phyloP scores from a whole-genome alignment of 92 coral and sea anemone genomes.

The Chrysogorgia sp. region DNA sequence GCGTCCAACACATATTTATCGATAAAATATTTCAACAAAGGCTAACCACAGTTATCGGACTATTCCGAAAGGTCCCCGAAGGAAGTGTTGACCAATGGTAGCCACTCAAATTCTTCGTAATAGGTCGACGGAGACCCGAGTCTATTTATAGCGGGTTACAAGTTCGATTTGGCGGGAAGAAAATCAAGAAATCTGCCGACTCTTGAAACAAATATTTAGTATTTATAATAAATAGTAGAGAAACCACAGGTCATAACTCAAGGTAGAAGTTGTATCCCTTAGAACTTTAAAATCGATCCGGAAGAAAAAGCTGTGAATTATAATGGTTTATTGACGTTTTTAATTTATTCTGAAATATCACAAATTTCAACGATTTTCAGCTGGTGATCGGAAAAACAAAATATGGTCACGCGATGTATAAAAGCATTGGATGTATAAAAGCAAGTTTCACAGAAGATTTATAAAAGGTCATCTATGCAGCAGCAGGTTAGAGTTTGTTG shows the following conservation, averaged over 20 bases:
- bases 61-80: constrained; percentile 71
- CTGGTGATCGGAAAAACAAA: too few relatives aligned
- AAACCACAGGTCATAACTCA: too few relatives aligned
- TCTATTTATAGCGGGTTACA: constrained; percentile 20
- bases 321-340: too few relatives aligned
- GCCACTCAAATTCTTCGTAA: constrained; percentile 7
- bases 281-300: too few relatives aligned
- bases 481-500: too few relatives aligned
- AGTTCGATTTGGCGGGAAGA: constrained; percentile 33
- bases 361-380: too few relatives aligned
- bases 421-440: constrained; percentile 77
- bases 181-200: background rate
- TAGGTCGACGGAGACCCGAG: background rate
- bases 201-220: background rate
- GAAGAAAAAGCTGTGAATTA: too few relatives aligned
- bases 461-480: constrained; percentile 46
- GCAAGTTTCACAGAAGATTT: constrained; percentile 71
- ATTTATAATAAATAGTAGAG: background rate
- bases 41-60: constrained; percentile 19
- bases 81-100: constrained; percentile 48
- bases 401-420: constrained; percentile 88
- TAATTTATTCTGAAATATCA: too few relatives aligned
- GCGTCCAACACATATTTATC: constrained; percentile 27
- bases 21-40: constrained; percentile 50
- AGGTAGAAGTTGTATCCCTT: too few relatives aligned